Evolutionary conservation across 1,140 invertebrate genomes (phyloP), one percentile per base, ranked within the genome.

Genomic region (Gonioctena quinquepunctata): DNA sequence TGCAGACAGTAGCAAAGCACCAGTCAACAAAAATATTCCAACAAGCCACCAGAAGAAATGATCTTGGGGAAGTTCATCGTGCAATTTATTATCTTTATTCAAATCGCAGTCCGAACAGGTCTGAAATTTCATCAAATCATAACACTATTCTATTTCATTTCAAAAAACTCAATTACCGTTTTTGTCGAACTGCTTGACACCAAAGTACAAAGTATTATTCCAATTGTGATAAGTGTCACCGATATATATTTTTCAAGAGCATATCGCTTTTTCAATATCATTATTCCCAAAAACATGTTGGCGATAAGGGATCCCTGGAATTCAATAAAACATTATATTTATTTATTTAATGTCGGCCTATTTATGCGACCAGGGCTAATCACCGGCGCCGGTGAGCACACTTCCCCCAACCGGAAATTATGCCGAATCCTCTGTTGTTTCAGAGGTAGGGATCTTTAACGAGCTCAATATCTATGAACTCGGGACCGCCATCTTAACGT

Each of bases 261-360:
- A 79, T 99, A 99, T 72, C 87, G 87, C 81, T 92, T 95, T 76
- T 96, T 94, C 16, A 98, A 82, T 66, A 99, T 92, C 70, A 97
- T 86, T 16, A 97, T 93, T 52, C 96, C 95, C 90, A 99, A 93
- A 52, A 98, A 89, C 91, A 99, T 94, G 84, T 97, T 99, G 0
- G 97, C 95, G 85, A 99, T 95, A 21, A 99, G 85, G 27, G 97
- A 98, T 4, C 97, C 97, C 94, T 95, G 79, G 74, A 85, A 79
- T 42, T 23, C n/a, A n/a, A n/a, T n/a, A n/a, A n/a, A n/a, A n/a
- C n/a, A n/a, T n/a, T n/a, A n/a, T n/a, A n/a, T n/a, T n/a, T n/a
- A n/a, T n/a, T n/a, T n/a, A n/a, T n/a, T n/a, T n/a, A n/a, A n/a
- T n/a, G n/a, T n/a, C n/a, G n/a, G n/a, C n/a, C n/a, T n/a, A n/a